These are phyloP conservation scores for Phortica okadai DNA, from an alignment of 2,888 invertebrate species.

Conservation along the genomic window DNA sequence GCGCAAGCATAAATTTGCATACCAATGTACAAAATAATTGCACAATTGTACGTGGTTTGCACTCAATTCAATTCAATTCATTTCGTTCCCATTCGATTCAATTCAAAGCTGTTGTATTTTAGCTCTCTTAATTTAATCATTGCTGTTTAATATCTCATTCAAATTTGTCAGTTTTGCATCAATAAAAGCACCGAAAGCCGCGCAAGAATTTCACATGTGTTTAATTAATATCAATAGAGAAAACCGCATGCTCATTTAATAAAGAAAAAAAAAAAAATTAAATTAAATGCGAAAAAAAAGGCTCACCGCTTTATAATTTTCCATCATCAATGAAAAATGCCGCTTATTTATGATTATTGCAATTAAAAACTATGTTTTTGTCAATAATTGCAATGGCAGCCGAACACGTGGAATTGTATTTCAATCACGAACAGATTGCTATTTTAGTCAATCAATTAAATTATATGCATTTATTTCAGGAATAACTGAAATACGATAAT, in stretches of 20 bases:
- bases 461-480: too few species aligned
- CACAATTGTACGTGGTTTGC: slow-evolving; percentile 20
- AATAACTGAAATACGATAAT: too few species aligned
- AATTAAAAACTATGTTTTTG: too few species aligned
- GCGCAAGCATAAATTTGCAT: slow-evolving; percentile 5
- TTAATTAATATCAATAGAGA: not conserved
- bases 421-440: too few species aligned
- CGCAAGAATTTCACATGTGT: not conserved
- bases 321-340: too few species aligned
- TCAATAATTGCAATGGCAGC: too few species aligned
- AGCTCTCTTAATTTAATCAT: slow-evolving; percentile 25
- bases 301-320: too few species aligned
- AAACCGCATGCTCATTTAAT: slow-evolving; percentile 16
- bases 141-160: slow-evolving; percentile 24
- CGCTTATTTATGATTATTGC: too few species aligned
- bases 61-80: not conserved
- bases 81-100: not conserved
- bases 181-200: not conserved
- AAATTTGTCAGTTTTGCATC: not conserved
- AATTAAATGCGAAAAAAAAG: not conserved
- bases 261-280: slow-evolving; percentile 15
- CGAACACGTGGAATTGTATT: too few species aligned
- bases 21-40: slow-evolving; percentile 2
- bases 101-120: slow-evolving; percentile 1
- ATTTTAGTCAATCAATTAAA: too few species aligned